These are phyloP conservation scores for Oreotrochilus melanogaster DNA, from an alignment of 2,113 vertebrate genomes.

Conservation along the genomic window DNA sequence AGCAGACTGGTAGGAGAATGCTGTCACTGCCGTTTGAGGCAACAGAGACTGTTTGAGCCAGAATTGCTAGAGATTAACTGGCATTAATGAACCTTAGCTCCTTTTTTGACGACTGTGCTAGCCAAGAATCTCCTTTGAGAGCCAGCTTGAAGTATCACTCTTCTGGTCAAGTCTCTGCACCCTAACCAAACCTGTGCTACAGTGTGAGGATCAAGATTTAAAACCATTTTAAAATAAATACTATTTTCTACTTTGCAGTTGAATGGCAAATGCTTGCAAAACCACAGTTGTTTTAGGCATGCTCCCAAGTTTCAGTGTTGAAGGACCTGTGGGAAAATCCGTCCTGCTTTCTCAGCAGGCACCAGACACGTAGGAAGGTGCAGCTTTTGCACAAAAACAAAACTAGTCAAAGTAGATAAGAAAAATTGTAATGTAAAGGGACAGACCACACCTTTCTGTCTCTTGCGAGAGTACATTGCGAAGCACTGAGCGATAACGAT, in stretches of 20 bases:
- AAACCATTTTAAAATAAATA: not conserved
- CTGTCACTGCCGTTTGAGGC: not conserved
- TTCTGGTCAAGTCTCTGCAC: not conserved
- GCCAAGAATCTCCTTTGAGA: not conserved
- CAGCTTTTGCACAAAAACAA: not conserved
- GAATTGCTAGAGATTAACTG: not conserved
- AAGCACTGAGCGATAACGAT: not conserved
- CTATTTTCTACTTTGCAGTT: not conserved
- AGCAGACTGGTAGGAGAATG: not conserved
- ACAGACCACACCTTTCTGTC: not conserved
- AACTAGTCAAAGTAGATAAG: not conserved
- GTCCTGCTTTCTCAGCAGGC: not conserved
- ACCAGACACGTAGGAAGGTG: rapidly evolving
- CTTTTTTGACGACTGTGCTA: not conserved
- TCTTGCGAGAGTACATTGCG: not conserved
- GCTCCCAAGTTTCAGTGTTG: rapidly evolving
- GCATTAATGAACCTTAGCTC: not conserved
- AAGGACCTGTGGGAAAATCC: not conserved
- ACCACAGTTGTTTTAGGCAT: not conserved
- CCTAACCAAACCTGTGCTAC: not conserved
- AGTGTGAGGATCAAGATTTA: not conserved
- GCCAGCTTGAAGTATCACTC: not conserved
- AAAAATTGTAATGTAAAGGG: not conserved
- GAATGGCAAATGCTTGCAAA: not conserved
- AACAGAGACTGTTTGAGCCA: not conserved